These are phyloP conservation scores for Hydriomena furcata DNA, from an alignment of 2,888 invertebrate species.

Conservation along the genomic window DNA sequence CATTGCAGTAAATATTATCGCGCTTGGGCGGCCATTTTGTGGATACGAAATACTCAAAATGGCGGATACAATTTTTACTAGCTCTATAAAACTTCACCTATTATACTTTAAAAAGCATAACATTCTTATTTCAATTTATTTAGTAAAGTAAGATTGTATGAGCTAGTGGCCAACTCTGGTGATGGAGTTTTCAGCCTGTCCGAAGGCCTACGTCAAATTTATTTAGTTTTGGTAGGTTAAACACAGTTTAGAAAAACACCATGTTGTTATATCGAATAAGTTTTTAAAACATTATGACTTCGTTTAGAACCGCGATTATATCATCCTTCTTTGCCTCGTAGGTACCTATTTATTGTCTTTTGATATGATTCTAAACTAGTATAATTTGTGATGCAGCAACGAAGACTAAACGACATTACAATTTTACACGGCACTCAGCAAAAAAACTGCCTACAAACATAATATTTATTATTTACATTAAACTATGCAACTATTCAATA, in stretches of 20 bases:
- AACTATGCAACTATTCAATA: conserved; percentile 73
- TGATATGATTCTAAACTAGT: conserved; percentile 19
- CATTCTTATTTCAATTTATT: neutral
- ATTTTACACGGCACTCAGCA: conserved; percentile 66
- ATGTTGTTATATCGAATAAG: too few species aligned
- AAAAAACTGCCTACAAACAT: conserved; percentile 66
- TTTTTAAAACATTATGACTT: too few species aligned
- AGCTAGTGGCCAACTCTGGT: too few species aligned
- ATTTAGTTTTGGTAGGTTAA: too few species aligned
- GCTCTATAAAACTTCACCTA: neutral
- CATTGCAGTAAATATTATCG: conserved; percentile 4
- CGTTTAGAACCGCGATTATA: conserved; percentile 8
- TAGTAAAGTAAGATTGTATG: too few species aligned
- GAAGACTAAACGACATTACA: conserved; percentile 54
- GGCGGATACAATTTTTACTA: conserved; percentile 13
- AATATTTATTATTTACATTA: conserved; percentile 66
- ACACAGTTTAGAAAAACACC: too few species aligned
- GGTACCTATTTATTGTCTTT: conserved; percentile 24
- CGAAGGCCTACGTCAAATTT: too few species aligned
- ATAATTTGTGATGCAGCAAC: conserved; percentile 44
- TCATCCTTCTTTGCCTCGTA: neutral
- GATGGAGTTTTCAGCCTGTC: too few species aligned
- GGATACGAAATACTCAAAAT: conserved; percentile 13
- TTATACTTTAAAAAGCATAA: conserved; percentile 1
- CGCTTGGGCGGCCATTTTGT: conserved; percentile 13